Percentiles rank a stretch among this genome's conserved stretches.
phyloP scores from a whole-genome alignment of 2,113 vertebrate genomes.

The Tylochromis polylepis region DNA sequence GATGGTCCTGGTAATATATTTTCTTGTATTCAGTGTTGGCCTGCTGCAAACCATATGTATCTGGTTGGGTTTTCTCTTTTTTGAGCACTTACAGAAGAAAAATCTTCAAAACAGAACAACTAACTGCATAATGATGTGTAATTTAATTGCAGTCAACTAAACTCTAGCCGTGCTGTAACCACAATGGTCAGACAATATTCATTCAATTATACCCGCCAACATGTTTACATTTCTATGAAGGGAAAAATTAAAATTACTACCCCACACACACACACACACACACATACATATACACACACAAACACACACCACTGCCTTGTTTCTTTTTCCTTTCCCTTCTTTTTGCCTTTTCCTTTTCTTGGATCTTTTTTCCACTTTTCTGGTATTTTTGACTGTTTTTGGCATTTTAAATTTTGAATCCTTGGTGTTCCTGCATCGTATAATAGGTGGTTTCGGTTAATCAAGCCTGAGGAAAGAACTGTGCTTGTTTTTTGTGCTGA shows the following conservation, averaged over 20 bases:
- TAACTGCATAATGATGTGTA: not conserved
- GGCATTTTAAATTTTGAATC: not conserved
- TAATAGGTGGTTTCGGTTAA: not conserved
- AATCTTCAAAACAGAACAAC: not conserved
- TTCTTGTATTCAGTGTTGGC: not conserved
- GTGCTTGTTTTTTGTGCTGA: not conserved
- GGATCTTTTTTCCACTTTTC: not conserved
- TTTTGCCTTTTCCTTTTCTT: not conserved
- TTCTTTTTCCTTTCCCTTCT: not conserved
- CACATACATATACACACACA: not conserved
- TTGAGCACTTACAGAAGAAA: not conserved
- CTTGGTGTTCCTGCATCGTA: not conserved
- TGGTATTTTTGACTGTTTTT: not conserved
- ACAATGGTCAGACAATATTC: not conserved
- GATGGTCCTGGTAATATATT: not conserved
- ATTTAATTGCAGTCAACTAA: constrained; percentile 19
- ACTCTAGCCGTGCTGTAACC: not conserved
- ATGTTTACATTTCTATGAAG: not conserved
- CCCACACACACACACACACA: not conserved
- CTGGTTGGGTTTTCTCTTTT: not conserved
- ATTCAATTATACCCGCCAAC: not conserved
- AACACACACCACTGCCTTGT: not conserved
- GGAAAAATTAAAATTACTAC: not conserved
- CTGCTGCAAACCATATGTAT: constrained; percentile 4
- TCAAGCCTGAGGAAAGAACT: not conserved